Percentiles rank a stretch among this genome's conserved stretches.
Evolutionary conservation across 2,797 vertebrate species (phyloP).

Genomic region (Pangasius sanitwongsei): DNA sequence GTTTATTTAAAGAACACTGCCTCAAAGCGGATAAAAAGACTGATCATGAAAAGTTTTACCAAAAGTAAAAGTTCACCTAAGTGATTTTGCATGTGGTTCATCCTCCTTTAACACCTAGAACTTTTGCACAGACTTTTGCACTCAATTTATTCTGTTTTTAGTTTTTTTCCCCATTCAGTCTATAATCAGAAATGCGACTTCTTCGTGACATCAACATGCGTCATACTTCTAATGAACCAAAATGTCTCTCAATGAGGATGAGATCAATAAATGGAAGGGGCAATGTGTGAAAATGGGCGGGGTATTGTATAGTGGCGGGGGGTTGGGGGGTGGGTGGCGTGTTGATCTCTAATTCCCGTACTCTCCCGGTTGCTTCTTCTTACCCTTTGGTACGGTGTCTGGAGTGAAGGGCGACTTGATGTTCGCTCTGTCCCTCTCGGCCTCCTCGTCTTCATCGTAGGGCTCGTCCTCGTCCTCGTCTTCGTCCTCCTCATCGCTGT

Average conservation of each 20-base stretch:
- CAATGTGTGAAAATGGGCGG: background rate
- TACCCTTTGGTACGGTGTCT: constrained; percentile 67
- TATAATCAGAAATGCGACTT: background rate
- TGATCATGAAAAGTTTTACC: background rate
- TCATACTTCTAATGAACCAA: background rate
- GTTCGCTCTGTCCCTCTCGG: constrained; percentile 87
- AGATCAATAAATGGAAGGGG: background rate
- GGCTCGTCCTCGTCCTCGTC: constrained; percentile 78
- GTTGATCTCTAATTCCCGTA: constrained; percentile 75
- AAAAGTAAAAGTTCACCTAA: background rate
- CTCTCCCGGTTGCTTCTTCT: constrained; percentile 81
- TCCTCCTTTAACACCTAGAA: background rate
- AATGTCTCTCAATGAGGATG: background rate
- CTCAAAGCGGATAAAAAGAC: background rate
- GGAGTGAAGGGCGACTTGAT: constrained; percentile 85
- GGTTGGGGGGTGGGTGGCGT: background rate
- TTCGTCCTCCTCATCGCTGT: constrained; percentile 76
- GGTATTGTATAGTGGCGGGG: no score
- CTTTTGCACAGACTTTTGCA: background rate
- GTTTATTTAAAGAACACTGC: background rate
- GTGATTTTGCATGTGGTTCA: no score
- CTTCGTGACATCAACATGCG: background rate
- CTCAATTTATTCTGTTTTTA: no score
- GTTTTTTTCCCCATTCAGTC: background rate
- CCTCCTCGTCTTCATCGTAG: constrained; percentile 92